phyloP scores from a whole-genome alignment of 2,113 vertebrate genomes.

The Scortum barcoo region DNA sequence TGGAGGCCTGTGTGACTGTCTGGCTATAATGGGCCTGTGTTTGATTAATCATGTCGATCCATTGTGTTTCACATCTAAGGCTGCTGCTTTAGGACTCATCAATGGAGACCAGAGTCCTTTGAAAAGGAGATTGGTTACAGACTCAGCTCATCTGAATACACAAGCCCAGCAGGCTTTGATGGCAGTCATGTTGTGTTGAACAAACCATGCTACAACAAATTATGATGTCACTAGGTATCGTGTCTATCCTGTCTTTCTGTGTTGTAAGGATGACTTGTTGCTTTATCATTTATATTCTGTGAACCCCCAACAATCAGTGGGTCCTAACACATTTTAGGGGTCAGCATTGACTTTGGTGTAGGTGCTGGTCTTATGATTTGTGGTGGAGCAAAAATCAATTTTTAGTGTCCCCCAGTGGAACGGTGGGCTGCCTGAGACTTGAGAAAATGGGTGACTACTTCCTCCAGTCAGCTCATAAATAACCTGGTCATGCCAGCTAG shows the following conservation, averaged over 20 bases:
- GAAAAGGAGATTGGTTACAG: conserved; percentile 80
- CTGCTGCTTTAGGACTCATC: conserved; percentile 78
- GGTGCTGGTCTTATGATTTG: conserved; percentile 76
- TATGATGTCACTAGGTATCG: conserved; percentile 67
- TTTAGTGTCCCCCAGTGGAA: conserved; percentile 77
- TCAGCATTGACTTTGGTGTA: conserved; percentile 69
- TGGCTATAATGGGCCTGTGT: conserved; percentile 82
- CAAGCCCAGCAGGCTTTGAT: conserved; percentile 70
- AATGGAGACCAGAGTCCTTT: conserved; percentile 78
- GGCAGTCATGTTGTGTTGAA: conserved; percentile 63
- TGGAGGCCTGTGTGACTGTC: conserved; percentile 77
- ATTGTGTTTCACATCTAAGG: conserved; percentile 84
- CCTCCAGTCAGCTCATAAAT: conserved; percentile 79
- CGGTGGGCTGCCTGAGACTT: conserved; percentile 61
- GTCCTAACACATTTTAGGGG: conserved; percentile 58
- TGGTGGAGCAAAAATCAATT: conserved; percentile 79
- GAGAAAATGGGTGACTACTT: conserved; percentile 77
- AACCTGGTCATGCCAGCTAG: conserved; percentile 69
- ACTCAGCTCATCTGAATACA: conserved; percentile 71
- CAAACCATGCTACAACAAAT: conserved; percentile 57
- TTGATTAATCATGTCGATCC: conserved; percentile 83
- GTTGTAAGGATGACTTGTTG: conserved; percentile 60
- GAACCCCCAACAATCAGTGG: conserved; percentile 45
- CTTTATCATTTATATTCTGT: conserved; percentile 55
- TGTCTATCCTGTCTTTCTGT: conserved; percentile 10